A percentile compares a stretch with the other conserved stretches of the same genome.
phyloP scores from a whole-genome alignment of 2,113 vertebrate species.

The Syrmaticus mikado region DNA sequence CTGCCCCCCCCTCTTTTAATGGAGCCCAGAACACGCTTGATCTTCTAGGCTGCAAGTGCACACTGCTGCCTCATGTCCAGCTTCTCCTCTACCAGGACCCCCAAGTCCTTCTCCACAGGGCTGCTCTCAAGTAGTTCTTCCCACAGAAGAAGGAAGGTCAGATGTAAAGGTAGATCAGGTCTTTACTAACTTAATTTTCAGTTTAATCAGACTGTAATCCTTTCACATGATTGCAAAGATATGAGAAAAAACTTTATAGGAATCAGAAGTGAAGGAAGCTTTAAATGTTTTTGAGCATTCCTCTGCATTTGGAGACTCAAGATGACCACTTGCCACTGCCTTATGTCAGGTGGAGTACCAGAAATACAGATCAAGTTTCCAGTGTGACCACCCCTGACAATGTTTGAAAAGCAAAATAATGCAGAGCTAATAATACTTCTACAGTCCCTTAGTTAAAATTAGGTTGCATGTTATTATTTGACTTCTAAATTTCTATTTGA shows the following conservation, averaged over 20 bases:
- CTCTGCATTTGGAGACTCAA: not conserved
- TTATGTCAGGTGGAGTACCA: not conserved
- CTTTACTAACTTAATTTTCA: not conserved
- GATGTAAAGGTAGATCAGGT: not conserved
- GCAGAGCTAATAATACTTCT: not conserved
- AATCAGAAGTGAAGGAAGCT: not conserved
- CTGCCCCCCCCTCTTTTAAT: too few species aligned
- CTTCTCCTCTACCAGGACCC: too few species aligned
- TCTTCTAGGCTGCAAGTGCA: too few species aligned
- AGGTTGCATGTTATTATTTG: not conserved
- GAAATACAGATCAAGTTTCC: not conserved
- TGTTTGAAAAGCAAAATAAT: not conserved
- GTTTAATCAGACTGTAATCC: not conserved
- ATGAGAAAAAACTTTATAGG: not conserved
- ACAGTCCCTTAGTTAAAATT: not conserved
- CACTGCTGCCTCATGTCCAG: too few species aligned
- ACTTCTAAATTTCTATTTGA: not conserved
- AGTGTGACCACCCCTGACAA: not conserved
- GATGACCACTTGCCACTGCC: not conserved
- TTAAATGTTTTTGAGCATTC: not conserved
- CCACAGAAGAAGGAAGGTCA: too few species aligned
- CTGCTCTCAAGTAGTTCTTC: too few species aligned
- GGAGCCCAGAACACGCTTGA: too few species aligned
- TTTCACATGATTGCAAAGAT: fast-evolving
- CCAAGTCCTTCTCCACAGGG: too few species aligned